Conservation (phyloP, 1,140 invertebrate genomes). For the Heterodera carotae region DNA sequence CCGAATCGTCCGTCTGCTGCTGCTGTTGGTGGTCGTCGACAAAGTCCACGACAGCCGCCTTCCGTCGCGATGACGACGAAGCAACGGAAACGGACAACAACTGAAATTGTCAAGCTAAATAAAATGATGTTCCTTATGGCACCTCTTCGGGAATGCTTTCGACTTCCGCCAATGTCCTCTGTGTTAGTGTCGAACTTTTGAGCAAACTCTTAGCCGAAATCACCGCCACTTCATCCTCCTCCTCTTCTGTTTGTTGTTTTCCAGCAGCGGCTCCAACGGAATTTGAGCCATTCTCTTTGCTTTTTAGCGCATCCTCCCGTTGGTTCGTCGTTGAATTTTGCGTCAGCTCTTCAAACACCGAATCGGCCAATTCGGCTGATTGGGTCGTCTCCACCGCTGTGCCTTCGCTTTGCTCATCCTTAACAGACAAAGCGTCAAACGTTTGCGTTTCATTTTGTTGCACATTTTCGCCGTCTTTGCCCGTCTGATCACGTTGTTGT, state of each 20-base stretch:
- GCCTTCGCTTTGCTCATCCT: not conserved
- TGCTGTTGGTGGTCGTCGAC: no score
- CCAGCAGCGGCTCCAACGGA: no score
- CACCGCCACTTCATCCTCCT: not conserved
- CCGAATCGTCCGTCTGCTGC: not conserved
- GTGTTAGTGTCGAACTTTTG: not conserved
- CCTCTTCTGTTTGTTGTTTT: not conserved
- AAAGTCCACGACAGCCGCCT: not conserved
- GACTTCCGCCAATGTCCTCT: not conserved
- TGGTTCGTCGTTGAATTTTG: not conserved
- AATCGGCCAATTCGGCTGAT: not conserved
- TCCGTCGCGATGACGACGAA: not conserved
- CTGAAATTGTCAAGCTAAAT: no score
- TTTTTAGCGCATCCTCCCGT: not conserved
- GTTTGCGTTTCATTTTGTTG: not conserved
- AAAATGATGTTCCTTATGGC: no score
- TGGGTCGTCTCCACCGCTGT: not conserved
- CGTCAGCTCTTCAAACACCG: not conserved
- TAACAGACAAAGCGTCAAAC: not conserved
- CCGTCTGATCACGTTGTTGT: no score
- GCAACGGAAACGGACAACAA: not conserved
- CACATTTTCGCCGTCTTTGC: no score
- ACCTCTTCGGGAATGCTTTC: not conserved
- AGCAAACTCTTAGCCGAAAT: not conserved
- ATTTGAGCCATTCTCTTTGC: not conserved